Evolutionary conservation across 2,797 vertebrate species (phyloP).

Genomic region (Margarornis squamiger): DNA sequence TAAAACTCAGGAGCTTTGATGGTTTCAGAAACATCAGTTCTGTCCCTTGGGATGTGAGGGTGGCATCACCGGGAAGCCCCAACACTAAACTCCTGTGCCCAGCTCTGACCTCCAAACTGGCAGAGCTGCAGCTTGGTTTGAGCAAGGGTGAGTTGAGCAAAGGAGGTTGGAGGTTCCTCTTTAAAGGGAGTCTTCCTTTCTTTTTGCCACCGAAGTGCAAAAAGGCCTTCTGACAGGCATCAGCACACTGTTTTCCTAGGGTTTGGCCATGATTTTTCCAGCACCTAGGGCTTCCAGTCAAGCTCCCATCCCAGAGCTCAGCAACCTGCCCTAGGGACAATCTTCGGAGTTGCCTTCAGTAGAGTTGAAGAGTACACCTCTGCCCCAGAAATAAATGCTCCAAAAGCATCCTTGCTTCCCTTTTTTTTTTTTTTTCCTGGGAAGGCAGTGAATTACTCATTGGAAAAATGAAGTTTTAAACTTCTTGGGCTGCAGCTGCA

Average conservation of each 20-base stretch:
- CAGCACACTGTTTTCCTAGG: neutral
- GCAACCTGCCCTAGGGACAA: neutral
- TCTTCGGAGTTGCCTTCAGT: neutral
- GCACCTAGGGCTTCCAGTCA: neutral
- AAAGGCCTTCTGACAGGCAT: neutral
- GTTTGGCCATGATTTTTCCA: neutral
- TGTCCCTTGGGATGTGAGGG: neutral
- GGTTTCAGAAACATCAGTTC: neutral
- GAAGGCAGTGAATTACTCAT: neutral
- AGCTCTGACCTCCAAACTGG: neutral
- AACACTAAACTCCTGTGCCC: accelerated
- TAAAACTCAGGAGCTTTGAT: neutral
- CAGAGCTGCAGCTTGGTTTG: neutral
- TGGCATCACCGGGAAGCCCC: neutral
- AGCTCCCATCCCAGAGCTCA: accelerated
- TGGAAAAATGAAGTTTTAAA: neutral
- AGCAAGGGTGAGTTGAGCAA: neutral
- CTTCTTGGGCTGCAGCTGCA: neutral
- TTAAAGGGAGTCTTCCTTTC: neutral
- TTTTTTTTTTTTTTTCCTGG: neutral
- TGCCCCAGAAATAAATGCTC: neutral
- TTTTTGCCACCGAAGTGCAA: neutral
- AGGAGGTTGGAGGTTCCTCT: neutral
- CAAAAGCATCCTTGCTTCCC: neutral
- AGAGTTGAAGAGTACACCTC: neutral